phyloP scores from a whole-genome alignment of 2,113 vertebrate genomes.

The Dendrocopos noguchii region DNA sequence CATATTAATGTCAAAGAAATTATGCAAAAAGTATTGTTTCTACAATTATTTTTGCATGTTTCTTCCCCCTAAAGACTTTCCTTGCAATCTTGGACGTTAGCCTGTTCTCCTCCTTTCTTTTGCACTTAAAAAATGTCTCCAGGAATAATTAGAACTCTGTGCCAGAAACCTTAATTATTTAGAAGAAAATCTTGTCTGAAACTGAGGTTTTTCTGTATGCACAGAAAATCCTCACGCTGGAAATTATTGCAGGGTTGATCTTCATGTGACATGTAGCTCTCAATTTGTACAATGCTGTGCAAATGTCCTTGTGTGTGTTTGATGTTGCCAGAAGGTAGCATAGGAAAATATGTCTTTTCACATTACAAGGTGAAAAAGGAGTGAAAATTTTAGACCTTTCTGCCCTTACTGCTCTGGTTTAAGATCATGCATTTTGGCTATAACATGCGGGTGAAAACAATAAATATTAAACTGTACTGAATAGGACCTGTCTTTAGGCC shows the following conservation, averaged over 20 bases:
- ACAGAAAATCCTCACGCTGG: background rate
- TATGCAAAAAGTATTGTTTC: background rate
- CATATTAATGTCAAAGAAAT: background rate
- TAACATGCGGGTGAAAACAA: background rate
- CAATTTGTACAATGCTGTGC: background rate
- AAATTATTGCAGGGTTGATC: background rate
- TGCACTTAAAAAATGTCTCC: background rate
- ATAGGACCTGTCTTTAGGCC: conserved; percentile 1
- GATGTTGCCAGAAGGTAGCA: background rate
- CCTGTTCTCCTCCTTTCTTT: background rate
- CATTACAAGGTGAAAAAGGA: background rate
- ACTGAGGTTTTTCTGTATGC: background rate
- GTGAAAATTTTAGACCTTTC: background rate
- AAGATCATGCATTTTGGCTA: background rate
- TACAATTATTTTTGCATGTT: background rate
- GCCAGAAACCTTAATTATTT: background rate
- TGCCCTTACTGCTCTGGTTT: background rate
- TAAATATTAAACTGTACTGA: background rate
- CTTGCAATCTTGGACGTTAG: background rate
- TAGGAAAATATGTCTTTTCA: background rate
- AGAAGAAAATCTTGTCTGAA: background rate
- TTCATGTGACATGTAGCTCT: background rate
- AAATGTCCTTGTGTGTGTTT: background rate
- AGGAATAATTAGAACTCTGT: background rate
- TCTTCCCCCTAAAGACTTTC: background rate